phyloP scores from a whole-genome alignment of 2,888 invertebrate genomes.

The Anarsia innoxiella region DNA sequence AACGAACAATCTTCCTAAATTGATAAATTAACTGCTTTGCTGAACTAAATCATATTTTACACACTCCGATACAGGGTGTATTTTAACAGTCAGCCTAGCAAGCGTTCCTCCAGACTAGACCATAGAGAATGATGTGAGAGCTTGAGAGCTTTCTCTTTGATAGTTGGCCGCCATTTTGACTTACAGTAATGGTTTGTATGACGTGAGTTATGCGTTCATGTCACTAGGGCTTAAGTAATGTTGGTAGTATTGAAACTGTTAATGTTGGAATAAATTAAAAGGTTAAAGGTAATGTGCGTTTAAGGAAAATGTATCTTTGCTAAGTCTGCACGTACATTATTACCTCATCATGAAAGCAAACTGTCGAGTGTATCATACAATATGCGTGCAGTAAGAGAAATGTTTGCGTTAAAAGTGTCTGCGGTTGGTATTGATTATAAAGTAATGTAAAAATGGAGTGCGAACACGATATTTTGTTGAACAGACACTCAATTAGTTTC shows the following conservation, averaged over 20 bases:
- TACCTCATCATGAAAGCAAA: not conserved
- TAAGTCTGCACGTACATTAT: not conserved
- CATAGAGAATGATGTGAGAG: constrained; percentile 70
- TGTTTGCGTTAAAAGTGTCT: too few relatives aligned
- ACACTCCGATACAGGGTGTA: not conserved
- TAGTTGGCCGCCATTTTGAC: constrained; percentile 70
- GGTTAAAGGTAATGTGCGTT: constrained; percentile 29
- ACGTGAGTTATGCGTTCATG: constrained; percentile 64
- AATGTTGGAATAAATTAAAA: constrained; percentile 51
- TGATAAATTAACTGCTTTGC: constrained; percentile 46
- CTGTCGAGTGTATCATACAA: too few relatives aligned
- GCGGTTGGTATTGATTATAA: constrained; percentile 29
- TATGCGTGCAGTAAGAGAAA: too few relatives aligned
- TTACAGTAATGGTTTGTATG: constrained; percentile 61
- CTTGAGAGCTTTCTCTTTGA: constrained; percentile 68
- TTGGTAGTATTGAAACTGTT: constrained; percentile 48
- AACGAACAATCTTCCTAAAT: constrained; percentile 61
- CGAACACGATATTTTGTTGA: constrained; percentile 60
- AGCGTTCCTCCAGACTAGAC: constrained; percentile 48
- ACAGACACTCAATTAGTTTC: constrained; percentile 67
- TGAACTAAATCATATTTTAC: constrained; percentile 13
- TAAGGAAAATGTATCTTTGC: not conserved
- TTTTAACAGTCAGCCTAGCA: constrained; percentile 38
- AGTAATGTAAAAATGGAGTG: constrained; percentile 50
- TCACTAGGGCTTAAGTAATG: constrained; percentile 62